phyloP scores from a whole-genome alignment of 2,888 invertebrate species.

The Diarsia mendica region DNA sequence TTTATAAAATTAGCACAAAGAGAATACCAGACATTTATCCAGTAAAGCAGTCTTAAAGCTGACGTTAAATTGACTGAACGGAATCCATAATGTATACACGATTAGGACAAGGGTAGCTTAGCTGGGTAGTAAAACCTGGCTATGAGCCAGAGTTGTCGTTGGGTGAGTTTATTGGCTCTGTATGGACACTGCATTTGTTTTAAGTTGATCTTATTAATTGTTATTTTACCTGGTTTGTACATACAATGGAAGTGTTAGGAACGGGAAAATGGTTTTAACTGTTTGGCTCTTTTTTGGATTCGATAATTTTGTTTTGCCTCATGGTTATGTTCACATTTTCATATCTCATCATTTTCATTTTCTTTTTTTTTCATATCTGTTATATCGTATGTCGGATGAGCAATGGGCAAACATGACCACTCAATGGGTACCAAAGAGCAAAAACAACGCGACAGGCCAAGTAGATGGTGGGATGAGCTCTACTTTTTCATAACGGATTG shows the following conservation, averaged over 20 bases:
- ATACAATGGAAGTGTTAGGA: neutral
- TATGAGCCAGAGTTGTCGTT: slow-evolving; percentile 20
- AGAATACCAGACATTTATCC: neutral
- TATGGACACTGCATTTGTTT: slow-evolving; percentile 25
- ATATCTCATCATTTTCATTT: no score
- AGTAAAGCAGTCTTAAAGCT: slow-evolving; percentile 12
- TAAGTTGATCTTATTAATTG: slow-evolving; percentile 3
- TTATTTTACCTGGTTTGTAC: neutral
- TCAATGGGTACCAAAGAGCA: no score
- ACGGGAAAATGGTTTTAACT: neutral
- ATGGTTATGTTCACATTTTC: neutral
- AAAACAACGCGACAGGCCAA: no score
- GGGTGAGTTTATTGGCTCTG: slow-evolving; percentile 29
- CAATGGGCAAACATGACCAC: no score
- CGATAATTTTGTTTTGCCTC: neutral
- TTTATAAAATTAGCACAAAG: no score
- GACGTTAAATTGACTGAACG: slow-evolving; percentile 35
- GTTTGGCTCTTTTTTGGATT: neutral
- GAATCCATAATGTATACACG: slow-evolving; percentile 34
- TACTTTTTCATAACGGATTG: no score
- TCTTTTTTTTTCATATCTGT: no score
- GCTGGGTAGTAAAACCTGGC: slow-evolving; percentile 35
- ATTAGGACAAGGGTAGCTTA: slow-evolving; percentile 32
- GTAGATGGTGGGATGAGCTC: neutral
- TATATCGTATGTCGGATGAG: no score